Evolutionary conservation across 2,797 vertebrate genomes (phyloP), one percentile per base, ranked within the genome.

Genomic region (Apogon talboti): DNA sequence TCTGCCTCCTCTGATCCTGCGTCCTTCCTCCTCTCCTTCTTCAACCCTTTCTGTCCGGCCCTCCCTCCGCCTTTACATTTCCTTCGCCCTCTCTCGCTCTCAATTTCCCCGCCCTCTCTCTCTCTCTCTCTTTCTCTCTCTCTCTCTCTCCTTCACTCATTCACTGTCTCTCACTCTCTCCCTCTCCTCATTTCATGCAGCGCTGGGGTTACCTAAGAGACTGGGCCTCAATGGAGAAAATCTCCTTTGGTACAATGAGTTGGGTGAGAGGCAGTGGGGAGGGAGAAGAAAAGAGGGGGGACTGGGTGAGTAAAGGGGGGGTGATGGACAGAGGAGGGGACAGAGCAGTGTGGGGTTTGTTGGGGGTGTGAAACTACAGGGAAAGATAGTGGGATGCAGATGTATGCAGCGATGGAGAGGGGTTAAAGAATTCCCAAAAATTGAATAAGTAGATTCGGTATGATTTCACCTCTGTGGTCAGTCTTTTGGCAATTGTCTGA

Each of bases 151-250:
- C 75, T 35, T 85, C 84, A 84, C 82, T 83, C 69, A 59, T 68
- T 84, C 63, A 65, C 54, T 84, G 79, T 86, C 84, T 80, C 84
- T 84, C 62, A 18, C 85, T 80, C 89, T 83, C 88, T 89, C 90
- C 75, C 84, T 89, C 83, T 90, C 87, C 86, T 93, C 87, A 94
- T 94, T 94, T 94, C 90, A 94, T 94, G 94, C 93, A 91, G 93
- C 79, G 90, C 88, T 93, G 92, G 92, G 92, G 93, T 94, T 93
- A 91, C 93, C 94, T 94, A 94, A 94, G 94, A 94, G 92, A 94
- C 91, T 93, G 86, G 87, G 91, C 88, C 91, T 94, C 92, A 94
- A 94, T 94, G 90, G 92, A 94, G 94, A 94, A 93, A 94, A 94
- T 94, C 93, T 94, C 89, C 88, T 91, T 85, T 90, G 88, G 89